A percentile compares a stretch with the other conserved stretches of the same genome.
These are phyloP conservation scores for Conomelus anceps DNA, from an alignment of 2,888 invertebrate species.

Conservation along the genomic window DNA sequence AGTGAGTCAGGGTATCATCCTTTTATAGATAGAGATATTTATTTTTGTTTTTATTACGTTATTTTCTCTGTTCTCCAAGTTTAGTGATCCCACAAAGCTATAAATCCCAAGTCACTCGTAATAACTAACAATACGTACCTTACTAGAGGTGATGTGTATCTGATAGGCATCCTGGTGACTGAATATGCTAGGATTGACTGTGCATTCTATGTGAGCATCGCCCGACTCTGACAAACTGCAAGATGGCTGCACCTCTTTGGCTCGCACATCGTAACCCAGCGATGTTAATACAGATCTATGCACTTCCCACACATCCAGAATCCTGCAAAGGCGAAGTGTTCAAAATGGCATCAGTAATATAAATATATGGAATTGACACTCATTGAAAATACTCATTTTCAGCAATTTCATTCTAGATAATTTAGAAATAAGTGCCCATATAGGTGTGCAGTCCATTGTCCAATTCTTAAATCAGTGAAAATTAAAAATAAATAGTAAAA, in stretches of 20 bases:
- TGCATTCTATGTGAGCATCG: slow-evolving; percentile 48
- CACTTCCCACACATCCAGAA: slow-evolving; percentile 48
- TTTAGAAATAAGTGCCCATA: no score
- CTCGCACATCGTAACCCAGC: slow-evolving; percentile 45
- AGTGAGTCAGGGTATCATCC: no score
- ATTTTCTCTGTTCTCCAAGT: not conserved
- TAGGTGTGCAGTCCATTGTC: no score
- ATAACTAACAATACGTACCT: slow-evolving; percentile 37
- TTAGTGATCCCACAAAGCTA: not conserved
- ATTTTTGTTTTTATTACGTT: no score
- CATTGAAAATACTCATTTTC: no score
- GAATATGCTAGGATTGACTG: slow-evolving; percentile 47
- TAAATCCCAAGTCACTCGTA: not conserved
- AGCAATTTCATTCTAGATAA: no score
- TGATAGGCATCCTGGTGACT: slow-evolving; percentile 47
- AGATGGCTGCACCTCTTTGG: slow-evolving; percentile 44
- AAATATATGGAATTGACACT: no score
- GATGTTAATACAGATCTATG: slow-evolving; percentile 44
- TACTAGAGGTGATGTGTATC: slow-evolving; percentile 46
- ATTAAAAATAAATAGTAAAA: no score
- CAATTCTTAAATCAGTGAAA: no score
- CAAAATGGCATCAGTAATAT: no score
- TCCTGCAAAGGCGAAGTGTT: slow-evolving; percentile 37
- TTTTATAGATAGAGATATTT: no score
- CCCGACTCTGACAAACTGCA: slow-evolving; percentile 40